Base-by-base conservation (phyloP, 2,888 invertebrate species). In the Caenorhabditis drosophilae region DNA sequence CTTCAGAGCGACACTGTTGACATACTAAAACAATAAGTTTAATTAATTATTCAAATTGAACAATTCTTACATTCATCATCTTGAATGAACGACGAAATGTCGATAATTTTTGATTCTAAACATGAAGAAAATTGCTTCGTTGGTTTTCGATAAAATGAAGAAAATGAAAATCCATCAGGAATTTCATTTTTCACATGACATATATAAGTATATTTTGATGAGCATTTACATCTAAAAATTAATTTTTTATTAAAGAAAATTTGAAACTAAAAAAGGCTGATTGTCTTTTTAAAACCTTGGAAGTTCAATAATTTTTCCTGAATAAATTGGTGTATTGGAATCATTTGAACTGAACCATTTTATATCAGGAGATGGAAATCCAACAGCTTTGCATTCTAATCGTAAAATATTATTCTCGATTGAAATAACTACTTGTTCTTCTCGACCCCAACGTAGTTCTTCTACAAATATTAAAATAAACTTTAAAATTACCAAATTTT, bases 331-430 rank as follows among this genome's bases (percentile, higher is more conserved):
- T 26, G 38, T 58, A 27, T 20, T 57, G 67, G 44, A 66, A 18
- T 50, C 53, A 11, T 48, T 50, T 6, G 56, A 57, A 6, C 25
- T 18, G 45, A 70, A 61, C 85, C 85, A 85, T 68, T 83, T 80
- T 59, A 79, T 84, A 4, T 76, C 67, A 3, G 85, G 85, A 47
- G 79, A 82, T 2, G 85, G 85, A 41, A 84, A 83, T 1, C 84
- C 85, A 25, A 72, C 77, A 1, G 84, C 85, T 48, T 79, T 73
- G 16, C 84, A 83, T 40, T 76, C 72, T 16, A 79, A 42, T 20
- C 54, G 61, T 25, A 77, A 52, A 11, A 58, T 64, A 16, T 54
- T 41, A 1, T 72, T 73, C 15, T 71, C 71, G 22, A 60, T 35
- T 6, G 48, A 22, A 4, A 53, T 31, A 27, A 49, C 44, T 15